Percentiles rank a stretch among this genome's conserved stretches.
Evolutionary conservation across 2,113 vertebrate genomes (phyloP).

Genomic region (Albula goreensis): DNA sequence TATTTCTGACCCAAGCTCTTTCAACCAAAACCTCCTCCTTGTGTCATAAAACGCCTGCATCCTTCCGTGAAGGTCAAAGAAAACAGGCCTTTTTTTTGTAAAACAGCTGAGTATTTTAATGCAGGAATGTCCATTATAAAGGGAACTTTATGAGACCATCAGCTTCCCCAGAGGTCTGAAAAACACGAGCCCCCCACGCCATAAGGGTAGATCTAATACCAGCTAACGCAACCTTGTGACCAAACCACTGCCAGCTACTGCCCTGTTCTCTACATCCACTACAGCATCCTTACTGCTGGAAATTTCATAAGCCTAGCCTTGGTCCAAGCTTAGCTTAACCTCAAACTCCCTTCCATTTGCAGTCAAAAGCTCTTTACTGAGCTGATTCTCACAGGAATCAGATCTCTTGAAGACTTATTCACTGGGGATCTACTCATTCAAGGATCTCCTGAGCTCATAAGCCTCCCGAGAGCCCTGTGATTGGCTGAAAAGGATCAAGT

Average conservation of each 20-base stretch:
- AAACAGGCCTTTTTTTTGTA: neutral
- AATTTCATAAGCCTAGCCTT: constrained; percentile 62
- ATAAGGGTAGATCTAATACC: neutral
- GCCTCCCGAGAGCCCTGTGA: constrained; percentile 42
- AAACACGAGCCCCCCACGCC: neutral
- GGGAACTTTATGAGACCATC: neutral
- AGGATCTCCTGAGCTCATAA: neutral
- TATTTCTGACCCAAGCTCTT: too few relatives aligned
- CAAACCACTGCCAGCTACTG: neutral
- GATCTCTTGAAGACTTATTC: constrained; percentile 75
- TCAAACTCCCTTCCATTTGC: constrained; percentile 5
- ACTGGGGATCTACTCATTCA: constrained; percentile 16
- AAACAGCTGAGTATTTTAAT: neutral
- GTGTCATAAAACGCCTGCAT: too few relatives aligned
- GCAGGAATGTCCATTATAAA: neutral
- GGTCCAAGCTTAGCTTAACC: constrained; percentile 48
- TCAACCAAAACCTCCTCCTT: too few relatives aligned
- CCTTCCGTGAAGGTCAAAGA: too few relatives aligned
- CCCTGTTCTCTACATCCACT: constrained; percentile 19
- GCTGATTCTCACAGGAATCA: constrained; percentile 73
- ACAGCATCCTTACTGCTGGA: constrained; percentile 56
- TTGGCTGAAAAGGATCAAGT: constrained; percentile 68
- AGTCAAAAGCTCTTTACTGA: constrained; percentile 71
- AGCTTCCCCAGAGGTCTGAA: neutral
- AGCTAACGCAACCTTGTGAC: neutral